A percentile compares a stretch with the other conserved stretches of the same genome.
Evolutionary conservation across 2,888 invertebrate species (phyloP).

Genomic region (Andrena minutula): DNA sequence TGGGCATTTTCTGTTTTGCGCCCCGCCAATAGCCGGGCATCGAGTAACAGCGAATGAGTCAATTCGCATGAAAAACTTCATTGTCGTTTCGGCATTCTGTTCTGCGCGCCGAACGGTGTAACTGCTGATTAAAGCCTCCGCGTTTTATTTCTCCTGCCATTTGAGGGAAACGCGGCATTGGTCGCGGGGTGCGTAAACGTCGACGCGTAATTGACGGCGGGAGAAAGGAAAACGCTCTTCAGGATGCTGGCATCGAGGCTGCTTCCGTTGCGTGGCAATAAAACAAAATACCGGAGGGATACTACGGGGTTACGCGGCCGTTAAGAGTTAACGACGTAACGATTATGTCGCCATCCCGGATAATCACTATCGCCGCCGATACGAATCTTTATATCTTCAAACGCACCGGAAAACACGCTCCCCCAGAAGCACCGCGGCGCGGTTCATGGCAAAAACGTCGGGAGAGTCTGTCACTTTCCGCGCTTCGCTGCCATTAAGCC

Average conservation of each 20-base stretch:
- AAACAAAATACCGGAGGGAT: conserved; percentile 68
- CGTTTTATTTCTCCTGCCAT: not conserved
- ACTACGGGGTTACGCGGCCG: conserved; percentile 72
- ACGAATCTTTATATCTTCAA: conserved; percentile 82
- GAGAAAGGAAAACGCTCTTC: conserved; percentile 52
- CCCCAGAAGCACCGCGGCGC: not conserved
- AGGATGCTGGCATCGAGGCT: conserved; percentile 51
- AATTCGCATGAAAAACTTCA: not conserved
- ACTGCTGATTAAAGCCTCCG: not conserved
- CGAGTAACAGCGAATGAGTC: conserved; percentile 18
- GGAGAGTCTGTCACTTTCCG: conserved; percentile 27
- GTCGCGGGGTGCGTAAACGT: conserved; percentile 41
- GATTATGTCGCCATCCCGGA: conserved; percentile 83
- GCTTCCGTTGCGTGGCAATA: conserved; percentile 66
- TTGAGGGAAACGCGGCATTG: conserved; percentile 34
- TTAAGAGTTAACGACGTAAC: conserved; percentile 83
- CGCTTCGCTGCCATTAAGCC: not conserved
- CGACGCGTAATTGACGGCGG: conserved; percentile 43
- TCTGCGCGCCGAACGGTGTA: not conserved
- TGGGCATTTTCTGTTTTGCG: conserved; percentile 16
- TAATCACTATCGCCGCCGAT: conserved; percentile 82
- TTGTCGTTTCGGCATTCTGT: not conserved
- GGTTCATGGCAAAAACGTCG: conserved; percentile 19
- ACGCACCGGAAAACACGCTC: conserved; percentile 73
- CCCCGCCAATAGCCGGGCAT: not conserved